Base-by-base conservation (phyloP, 2,113 vertebrate species). In the Edolisoma coerulescens region DNA sequence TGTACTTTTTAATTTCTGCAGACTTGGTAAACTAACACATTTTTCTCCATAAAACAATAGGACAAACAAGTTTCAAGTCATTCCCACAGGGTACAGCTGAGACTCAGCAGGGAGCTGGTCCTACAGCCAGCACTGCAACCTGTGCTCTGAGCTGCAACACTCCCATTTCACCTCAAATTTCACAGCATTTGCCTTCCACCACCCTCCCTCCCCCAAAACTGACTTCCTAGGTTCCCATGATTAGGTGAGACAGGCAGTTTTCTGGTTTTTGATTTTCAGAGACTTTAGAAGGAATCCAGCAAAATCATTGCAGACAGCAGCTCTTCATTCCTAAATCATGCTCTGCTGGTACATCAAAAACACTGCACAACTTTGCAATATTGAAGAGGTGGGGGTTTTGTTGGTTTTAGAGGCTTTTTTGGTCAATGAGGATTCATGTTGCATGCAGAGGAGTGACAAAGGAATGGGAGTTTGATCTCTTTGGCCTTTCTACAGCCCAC, bases 11-110 rank as follows among this genome's bases (percentile, higher is more conserved):
- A 4, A 4, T 49, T 86, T 56, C 45, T 47, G 28, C 28, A 84
- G 67, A 30, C 52, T 26, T 39, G 65, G 53, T 6, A 44, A 73
- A 64, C 5, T 1, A 57, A 42, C 8, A 16, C 2, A 1, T 39
- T 86, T 71, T 20, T 35, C 18, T 49, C n/a, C 53, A 23, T 19
- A 56, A 49, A 83, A 76, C 37, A 2, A 44, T 19, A 82, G 27
- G 35, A 44, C 9, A 28, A 45, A 26, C 2, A 33, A 56, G 15
- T 41, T 82, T 39, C 27, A 35, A 33, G 11, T 20, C 56, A 16
- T 10, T 22, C 54, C 28, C 6, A 1, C 3, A 2, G 7, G 32
- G 49, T 11, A 1, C 3, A 3, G 27, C 56, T 2, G 0, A 53
- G 60, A 19, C 22, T 42, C 15, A 6, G 47, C 23, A 47, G 24